Evolutionary conservation across 2,888 invertebrate genomes (phyloP).

Genomic region (Eristalis arbustorum): DNA sequence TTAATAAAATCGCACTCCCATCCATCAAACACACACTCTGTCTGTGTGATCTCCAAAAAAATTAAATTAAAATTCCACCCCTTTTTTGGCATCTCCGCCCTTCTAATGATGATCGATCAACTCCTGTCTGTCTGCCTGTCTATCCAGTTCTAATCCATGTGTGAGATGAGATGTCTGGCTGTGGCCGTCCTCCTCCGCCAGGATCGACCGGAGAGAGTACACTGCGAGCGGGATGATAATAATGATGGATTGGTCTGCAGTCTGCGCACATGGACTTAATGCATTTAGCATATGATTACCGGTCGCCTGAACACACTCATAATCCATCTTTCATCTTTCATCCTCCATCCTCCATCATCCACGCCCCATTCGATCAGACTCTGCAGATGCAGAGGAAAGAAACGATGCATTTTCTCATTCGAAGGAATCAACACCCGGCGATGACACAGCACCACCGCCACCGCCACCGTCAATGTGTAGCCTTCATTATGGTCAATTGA

Average conservation of each 20-base stretch:
- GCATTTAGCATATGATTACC: constrained; percentile 40
- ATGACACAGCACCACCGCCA: constrained; percentile 21
- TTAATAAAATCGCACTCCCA: constrained; percentile 56
- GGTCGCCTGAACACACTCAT: constrained; percentile 22
- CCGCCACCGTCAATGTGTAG: neutral
- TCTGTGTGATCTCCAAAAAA: neutral
- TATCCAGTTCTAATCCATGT: neutral
- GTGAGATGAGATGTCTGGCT: neutral
- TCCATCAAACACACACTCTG: constrained; percentile 47
- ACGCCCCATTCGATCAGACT: too few relatives aligned
- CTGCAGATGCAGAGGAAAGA: neutral
- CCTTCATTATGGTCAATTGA: constrained; percentile 59
- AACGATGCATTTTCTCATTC: neutral
- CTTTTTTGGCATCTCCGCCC: constrained; percentile 9
- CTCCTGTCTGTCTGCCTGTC: constrained; percentile 14
- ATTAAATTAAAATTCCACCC: constrained; percentile 45
- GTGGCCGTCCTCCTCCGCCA: neutral
- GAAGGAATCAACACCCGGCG: constrained; percentile 46
- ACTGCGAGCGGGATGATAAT: constrained; percentile 20
- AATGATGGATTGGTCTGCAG: constrained; percentile 60
- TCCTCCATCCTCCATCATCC: too few relatives aligned
- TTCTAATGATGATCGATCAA: constrained; percentile 61
- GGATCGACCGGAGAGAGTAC: constrained; percentile 47
- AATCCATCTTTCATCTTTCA: constrained; percentile 38
- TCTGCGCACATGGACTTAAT: constrained; percentile 29